Base-by-base conservation (phyloP, 1,140 invertebrate species). In the Acromyrmex charruanus region DNA sequence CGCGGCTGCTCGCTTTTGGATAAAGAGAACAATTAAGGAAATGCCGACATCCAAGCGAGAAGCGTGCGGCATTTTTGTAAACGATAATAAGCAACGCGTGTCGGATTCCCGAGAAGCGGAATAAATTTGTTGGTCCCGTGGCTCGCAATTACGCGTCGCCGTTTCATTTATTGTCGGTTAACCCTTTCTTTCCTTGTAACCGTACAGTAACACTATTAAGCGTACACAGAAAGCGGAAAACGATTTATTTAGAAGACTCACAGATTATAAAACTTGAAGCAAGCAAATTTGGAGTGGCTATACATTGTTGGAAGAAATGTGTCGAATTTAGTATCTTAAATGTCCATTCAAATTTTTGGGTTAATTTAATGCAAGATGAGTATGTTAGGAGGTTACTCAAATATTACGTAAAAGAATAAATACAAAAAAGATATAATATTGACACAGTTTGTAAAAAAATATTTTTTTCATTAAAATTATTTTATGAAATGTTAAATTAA, bases 11-110 rank as follows among this genome's bases (percentile, higher is more conserved):
- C 69, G 49, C 35, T 87, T 53, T 58, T 72, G 44, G 65, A 65
- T 88, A 87, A 87, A 77, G 65, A 28, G 28, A 84, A 77, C 77
- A 72, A 77, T 82, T 85, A 85, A 85, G 28, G 53, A 53, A 77
- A 69, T 55, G 55, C 12, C 58, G 63, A 84, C 59, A 53, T 84
- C 39, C 69, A 75, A 75, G 55, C 69, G 39, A 84, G 58, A 61
- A 84, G 25, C 69, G 69, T 74, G 55, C 39, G 55, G 69, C 39
- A 84, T 84, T 84, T 63, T 84, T 84, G 80, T 84, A 63, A 51
- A 84, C 53, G 80, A 61, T 84, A 84, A 84, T 84, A 84, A 84
- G 69, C 25, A 84, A 84, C 69, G 80, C 80, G 69, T 74, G 69
- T 75, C 69, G 69, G 53, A 84, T 84, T 49, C 80, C 39, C 39